These are phyloP conservation scores for Myotis davidii DNA, from an alignment of 2,113 vertebrate genomes.

Conservation along the genomic window DNA sequence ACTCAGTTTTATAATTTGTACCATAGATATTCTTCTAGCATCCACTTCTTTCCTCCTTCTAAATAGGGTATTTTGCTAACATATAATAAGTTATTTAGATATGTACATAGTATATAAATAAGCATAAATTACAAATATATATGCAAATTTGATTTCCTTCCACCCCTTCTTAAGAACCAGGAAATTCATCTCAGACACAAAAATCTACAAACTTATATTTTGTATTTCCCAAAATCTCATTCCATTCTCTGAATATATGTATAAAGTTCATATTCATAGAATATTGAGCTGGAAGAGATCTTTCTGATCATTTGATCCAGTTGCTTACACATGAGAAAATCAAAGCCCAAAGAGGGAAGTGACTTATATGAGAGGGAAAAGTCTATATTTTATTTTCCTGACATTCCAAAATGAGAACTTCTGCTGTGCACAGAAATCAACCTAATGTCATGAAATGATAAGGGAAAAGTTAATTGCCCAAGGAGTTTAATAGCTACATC, in stretches of 20 bases:
- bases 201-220: background rate
- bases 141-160: background rate
- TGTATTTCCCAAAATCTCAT: background rate
- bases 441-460: background rate
- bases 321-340: background rate
- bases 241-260: background rate
- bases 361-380: background rate
- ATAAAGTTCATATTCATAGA: background rate
- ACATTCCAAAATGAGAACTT: conserved; percentile 30
- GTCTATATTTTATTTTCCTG: background rate
- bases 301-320: background rate
- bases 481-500: background rate
- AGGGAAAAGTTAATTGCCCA: background rate
- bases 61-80: background rate
- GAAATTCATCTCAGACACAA: background rate
- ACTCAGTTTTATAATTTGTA: background rate
- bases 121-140: background rate
- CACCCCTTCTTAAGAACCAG: background rate
- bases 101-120: background rate
- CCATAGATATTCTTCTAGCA: background rate
- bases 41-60: background rate
- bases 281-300: background rate
- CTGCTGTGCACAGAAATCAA: background rate
- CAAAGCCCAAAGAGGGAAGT: background rate
- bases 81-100: background rate